Conservation (phyloP, 2,797 vertebrate genomes). For the Mormyrus proboscirostris region DNA sequence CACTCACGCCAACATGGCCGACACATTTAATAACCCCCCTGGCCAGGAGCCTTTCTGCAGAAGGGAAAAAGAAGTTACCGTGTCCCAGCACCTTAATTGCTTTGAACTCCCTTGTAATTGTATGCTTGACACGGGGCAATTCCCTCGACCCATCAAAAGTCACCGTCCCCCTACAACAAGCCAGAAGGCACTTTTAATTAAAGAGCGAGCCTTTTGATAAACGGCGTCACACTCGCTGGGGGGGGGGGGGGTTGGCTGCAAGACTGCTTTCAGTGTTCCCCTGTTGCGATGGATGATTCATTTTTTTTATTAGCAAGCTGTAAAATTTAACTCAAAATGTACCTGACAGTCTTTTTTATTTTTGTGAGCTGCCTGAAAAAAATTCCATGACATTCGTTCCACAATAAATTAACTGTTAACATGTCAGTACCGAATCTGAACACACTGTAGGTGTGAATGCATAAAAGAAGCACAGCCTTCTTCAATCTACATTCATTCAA, state of each 20-base stretch:
- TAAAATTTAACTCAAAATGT: slow-evolving; percentile 49
- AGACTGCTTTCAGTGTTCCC: slow-evolving; percentile 48
- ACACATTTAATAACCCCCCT: not conserved
- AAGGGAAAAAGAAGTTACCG: not conserved
- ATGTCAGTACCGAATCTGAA: not conserved
- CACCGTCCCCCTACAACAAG: slow-evolving; percentile 1
- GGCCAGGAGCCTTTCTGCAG: not conserved
- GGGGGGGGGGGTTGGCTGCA: slow-evolving; percentile 43
- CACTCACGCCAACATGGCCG: not conserved
- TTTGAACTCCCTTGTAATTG: slow-evolving; percentile 25
- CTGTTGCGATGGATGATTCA: slow-evolving; percentile 57
- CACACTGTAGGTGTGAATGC: not conserved
- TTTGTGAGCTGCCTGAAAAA: slow-evolving; percentile 33
- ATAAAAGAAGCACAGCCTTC: not conserved
- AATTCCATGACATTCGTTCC: slow-evolving; percentile 59
- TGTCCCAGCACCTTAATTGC: slow-evolving; percentile 12
- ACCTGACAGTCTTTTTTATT: slow-evolving; percentile 36
- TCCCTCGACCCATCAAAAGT: slow-evolving; percentile 11
- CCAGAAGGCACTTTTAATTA: slow-evolving; percentile 33
- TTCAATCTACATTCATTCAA: not conserved
- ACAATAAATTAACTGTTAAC: slow-evolving; percentile 29
- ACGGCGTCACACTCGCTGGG: slow-evolving; percentile 48
- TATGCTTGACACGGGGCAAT: slow-evolving; percentile 22
- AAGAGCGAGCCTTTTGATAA: slow-evolving; percentile 32
- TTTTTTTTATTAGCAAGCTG: slow-evolving; percentile 56